Conservation (phyloP, 2,113 vertebrate genomes). For the Dendrocopos noguchii region DNA sequence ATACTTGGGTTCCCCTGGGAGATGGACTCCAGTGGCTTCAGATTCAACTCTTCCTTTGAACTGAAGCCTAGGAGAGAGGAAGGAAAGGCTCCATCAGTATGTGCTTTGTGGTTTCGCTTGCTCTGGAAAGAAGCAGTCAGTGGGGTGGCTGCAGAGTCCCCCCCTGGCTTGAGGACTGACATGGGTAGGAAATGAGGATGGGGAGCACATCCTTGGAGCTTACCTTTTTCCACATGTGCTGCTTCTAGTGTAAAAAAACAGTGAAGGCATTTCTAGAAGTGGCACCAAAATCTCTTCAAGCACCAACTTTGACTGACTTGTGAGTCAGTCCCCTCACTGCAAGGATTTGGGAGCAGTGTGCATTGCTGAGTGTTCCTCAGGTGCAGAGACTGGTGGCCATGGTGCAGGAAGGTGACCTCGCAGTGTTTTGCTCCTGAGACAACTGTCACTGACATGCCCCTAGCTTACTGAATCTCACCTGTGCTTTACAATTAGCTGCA, state of each 20-base stretch:
- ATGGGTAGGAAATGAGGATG: fast-evolving
- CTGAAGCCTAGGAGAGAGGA: slow-evolving; percentile 80
- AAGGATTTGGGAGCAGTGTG: not conserved
- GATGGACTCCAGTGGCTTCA: slow-evolving; percentile 75
- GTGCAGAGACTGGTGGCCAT: not conserved
- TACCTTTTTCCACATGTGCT: not conserved
- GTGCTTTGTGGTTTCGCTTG: not conserved
- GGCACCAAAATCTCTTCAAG: not conserved
- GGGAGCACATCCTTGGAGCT: not conserved
- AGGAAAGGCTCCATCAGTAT: slow-evolving; percentile 32
- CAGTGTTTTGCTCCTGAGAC: not conserved
- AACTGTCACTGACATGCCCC: fast-evolving
- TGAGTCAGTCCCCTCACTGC: not conserved
- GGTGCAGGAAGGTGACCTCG: fast-evolving
- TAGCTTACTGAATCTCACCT: not conserved
- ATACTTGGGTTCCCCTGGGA: slow-evolving; percentile 91
- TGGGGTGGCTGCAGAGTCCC: not conserved
- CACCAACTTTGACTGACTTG: not conserved
- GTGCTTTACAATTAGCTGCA: not conserved
- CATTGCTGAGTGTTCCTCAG: not conserved
- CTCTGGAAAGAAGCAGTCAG: not conserved
- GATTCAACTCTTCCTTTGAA: slow-evolving; percentile 79
- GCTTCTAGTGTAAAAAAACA: not conserved
- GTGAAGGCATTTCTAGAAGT: not conserved
- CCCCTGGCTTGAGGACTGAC: not conserved